Conservation (phyloP, 2,113 vertebrate species). For the Rallus limicola region DNA sequence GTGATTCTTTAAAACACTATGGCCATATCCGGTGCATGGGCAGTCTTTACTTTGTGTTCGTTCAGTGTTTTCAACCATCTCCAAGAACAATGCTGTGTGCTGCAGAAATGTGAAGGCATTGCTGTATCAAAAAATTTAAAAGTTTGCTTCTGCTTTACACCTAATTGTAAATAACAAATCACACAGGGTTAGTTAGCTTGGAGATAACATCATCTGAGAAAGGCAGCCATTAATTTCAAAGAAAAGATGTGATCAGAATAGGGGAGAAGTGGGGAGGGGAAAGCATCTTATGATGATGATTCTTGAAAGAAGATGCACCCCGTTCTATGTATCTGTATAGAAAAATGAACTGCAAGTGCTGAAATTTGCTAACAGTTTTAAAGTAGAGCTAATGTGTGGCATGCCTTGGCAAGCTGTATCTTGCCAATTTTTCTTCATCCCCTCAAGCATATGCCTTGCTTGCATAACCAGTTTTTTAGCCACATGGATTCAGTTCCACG, state of each 20-base stretch:
- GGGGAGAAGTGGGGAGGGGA: not conserved
- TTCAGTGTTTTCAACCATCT: not conserved
- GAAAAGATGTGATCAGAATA: constrained; percentile 11
- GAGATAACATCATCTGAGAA: not conserved
- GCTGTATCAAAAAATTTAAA: not conserved
- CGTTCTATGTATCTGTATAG: not conserved
- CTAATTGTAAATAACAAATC: constrained; percentile 11
- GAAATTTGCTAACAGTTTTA: constrained; percentile 58
- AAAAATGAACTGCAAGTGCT: constrained; percentile 44
- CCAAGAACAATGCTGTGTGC: not conserved
- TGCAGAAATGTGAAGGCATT: not conserved
- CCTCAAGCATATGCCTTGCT: constrained; percentile 62
- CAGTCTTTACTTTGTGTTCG: not conserved
- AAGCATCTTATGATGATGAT: not conserved
- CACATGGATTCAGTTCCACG: constrained; percentile 50
- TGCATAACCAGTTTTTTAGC: constrained; percentile 67
- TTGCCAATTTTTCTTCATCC: constrained; percentile 65
- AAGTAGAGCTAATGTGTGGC: constrained; percentile 64
- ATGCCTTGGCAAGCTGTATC: constrained; percentile 59
- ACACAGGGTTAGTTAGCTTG: not conserved
- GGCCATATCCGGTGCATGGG: not conserved
- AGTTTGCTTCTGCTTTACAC: not conserved
- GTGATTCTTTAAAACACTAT: not conserved
- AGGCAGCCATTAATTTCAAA: not conserved
- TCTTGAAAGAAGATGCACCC: constrained; percentile 12